phyloP scores from a whole-genome alignment of 1,140 invertebrate genomes.

The Rhagoletis pomonella region DNA sequence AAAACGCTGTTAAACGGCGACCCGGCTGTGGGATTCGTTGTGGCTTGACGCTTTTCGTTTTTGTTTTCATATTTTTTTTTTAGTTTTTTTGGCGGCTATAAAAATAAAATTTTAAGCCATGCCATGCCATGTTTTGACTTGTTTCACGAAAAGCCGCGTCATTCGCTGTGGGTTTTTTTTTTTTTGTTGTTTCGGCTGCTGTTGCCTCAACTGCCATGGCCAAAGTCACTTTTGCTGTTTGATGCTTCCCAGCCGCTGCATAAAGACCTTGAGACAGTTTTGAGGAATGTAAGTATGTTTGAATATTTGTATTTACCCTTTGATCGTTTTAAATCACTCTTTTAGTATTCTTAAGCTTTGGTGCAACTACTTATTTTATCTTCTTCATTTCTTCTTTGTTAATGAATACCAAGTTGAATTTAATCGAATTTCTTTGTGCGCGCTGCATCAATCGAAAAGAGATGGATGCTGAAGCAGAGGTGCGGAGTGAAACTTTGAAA shows the following conservation, averaged over 20 bases:
- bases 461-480: not conserved
- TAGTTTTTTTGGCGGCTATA: not conserved
- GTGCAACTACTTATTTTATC: constrained; percentile 25
- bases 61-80: not conserved
- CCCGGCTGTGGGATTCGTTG: not conserved
- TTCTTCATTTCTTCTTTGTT: constrained; percentile 23
- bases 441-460: not conserved
- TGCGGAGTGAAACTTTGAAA: not conserved
- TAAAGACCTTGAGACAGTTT: constrained; percentile 48
- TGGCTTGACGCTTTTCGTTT: constrained; percentile 1
- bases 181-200: not conserved
- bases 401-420: constrained; percentile 39
- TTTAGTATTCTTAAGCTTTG: not conserved
- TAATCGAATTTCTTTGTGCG: not conserved
- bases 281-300: not conserved
- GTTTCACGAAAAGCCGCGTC: not conserved
- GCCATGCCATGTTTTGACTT: constrained; percentile 22
- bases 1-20: constrained; percentile 22
- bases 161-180: not conserved
- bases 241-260: constrained; percentile 1
- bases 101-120: not conserved
- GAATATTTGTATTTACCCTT: not conserved
- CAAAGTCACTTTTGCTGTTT: constrained; percentile 5
- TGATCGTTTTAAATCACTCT: not conserved
- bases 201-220: not conserved